Evolutionary conservation across 2,888 invertebrate genomes (phyloP).

Genomic region (Ypsolopha sequella): DNA sequence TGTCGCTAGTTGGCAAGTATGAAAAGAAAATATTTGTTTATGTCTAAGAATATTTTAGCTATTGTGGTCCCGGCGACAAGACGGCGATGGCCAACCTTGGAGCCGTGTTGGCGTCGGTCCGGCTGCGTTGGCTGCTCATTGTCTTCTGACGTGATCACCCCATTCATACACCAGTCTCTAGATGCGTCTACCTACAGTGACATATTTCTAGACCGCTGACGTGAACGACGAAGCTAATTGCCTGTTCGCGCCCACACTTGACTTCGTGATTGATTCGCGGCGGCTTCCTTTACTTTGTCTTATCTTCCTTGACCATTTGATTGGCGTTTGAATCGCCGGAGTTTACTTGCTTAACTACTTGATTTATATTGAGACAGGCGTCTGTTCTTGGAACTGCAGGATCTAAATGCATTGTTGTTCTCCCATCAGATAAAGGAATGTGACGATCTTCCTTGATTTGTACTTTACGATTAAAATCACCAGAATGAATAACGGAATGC

Average conservation of each 20-base stretch:
- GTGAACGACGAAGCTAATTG: constrained; percentile 40
- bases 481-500: constrained; percentile 27
- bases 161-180: constrained; percentile 27
- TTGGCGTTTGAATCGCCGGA: not conserved
- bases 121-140: constrained; percentile 30
- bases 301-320: constrained; percentile 25
- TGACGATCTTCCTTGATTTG: too few relatives aligned
- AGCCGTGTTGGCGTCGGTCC: constrained; percentile 15
- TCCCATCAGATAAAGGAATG: too few relatives aligned
- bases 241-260: constrained; percentile 38
- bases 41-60: not conserved
- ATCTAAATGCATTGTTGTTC: not conserved
- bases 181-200: constrained; percentile 28
- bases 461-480: too few relatives aligned
- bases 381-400: constrained; percentile 12
- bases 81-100: not conserved
- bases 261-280: constrained; percentile 30
- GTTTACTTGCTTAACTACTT: constrained; percentile 5
- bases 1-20: too few relatives aligned
- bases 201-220: constrained; percentile 42
- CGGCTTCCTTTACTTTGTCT: constrained; percentile 28
- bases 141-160: constrained; percentile 22
- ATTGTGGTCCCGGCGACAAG: not conserved
- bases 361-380: constrained; percentile 18
- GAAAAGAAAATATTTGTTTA: too few relatives aligned